Base-by-base conservation (phyloP, 2,888 invertebrate species). In the Chymomyza amoena region DNA sequence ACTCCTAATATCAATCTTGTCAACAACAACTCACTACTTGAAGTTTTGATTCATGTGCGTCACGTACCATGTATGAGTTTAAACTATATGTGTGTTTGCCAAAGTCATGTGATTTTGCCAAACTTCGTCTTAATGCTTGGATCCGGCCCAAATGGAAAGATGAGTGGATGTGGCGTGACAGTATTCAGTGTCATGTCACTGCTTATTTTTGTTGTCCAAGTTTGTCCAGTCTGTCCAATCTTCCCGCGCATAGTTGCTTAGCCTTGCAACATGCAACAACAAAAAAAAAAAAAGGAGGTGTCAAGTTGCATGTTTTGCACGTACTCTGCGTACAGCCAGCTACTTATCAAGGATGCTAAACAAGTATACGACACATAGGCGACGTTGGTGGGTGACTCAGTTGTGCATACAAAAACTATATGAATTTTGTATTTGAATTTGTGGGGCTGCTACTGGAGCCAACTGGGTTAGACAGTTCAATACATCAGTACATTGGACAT, bases 331-430 rank as follows among this genome's bases (percentile, higher is more conserved):
- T 60, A 75, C 25, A 2, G 25, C 25, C 3, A 25, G 25, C 79
- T 84, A 79, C 79, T 83, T 87, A 82, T 85, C 81, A 84, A 77
- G 79, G 77, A 85, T 85, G 87, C 84, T 79, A 81, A 87, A 78
- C 84, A 85, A 80, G 81, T 76, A 83, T 75, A 73, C 79, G 76
- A 66, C 77, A 70, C 61, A 52, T 63, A 54, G 67, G 68, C 60
- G 6, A 61, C 16, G 56, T 63, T 64, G 71, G 72, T 70, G 57
- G 67, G 66, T 74, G 71, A n/a, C 7, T 20, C 39, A 45, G 36
- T 36, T 36, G 6, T 36, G n/a, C 15, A 59, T 20, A 4, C 74
- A 74, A 79, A 77, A 79, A 77, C 75, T 76, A 82, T 87, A 87
- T 87, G 84, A 85, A 82, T 87, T 87, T 82, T 86, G 80, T 75